phyloP scores from a whole-genome alignment of 2,888 invertebrate genomes.

The Serrognathus titanus region DNA sequence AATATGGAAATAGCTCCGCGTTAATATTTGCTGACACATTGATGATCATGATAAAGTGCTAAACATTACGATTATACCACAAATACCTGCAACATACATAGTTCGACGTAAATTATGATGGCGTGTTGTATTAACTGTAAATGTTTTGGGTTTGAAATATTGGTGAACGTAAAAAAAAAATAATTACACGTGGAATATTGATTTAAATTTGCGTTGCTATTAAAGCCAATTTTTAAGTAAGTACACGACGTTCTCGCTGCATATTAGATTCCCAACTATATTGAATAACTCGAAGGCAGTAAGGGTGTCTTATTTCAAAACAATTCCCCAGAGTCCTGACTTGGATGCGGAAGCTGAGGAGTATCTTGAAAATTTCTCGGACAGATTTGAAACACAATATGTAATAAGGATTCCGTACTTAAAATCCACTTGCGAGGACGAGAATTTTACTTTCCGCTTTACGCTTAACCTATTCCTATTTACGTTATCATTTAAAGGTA shows the following conservation, averaged over 20 bases:
- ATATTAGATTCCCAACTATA: conserved; percentile 15
- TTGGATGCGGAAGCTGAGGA: not conserved
- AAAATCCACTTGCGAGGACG: not conserved
- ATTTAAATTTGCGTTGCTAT: too few relatives aligned
- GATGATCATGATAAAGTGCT: conserved; percentile 3
- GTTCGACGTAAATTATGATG: too few relatives aligned
- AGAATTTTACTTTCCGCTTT: not conserved
- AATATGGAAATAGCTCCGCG: not conserved
- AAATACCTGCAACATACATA: not conserved
- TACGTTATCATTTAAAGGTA: too few relatives aligned
- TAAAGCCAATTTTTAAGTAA: too few relatives aligned
- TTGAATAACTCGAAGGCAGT: conserved; percentile 6
- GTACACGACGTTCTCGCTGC: not conserved
- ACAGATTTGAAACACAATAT: conserved; percentile 6
- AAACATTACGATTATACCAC: not conserved
- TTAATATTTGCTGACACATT: conserved; percentile 7
- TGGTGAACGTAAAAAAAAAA: too few relatives aligned
- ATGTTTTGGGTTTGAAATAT: too few relatives aligned
- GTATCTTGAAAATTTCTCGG: conserved; percentile 3
- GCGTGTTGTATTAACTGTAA: too few relatives aligned
- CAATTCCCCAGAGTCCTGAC: conserved; percentile 9
- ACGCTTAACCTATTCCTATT: too few relatives aligned
- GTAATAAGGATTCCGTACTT: not conserved
- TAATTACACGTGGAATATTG: too few relatives aligned
- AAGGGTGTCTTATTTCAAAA: conserved; percentile 10